Evolutionary conservation across 2,797 vertebrate species (phyloP).

Genomic region (Siniperca obscura): DNA sequence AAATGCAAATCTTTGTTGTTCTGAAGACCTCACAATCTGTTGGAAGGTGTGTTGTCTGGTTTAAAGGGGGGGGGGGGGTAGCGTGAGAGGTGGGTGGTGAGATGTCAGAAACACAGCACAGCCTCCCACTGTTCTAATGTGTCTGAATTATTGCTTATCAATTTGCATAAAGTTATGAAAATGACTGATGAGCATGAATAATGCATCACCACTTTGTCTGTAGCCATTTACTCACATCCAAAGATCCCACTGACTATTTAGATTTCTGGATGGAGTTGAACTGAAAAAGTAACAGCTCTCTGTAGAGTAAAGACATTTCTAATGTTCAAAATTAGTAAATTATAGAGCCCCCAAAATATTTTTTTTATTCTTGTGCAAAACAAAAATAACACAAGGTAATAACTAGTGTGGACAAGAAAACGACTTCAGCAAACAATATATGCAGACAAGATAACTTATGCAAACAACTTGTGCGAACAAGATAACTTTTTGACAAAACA

Average conservation of each 20-base stretch:
- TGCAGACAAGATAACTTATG: too few species aligned
- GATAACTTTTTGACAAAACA: too few species aligned
- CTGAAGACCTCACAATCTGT: background rate
- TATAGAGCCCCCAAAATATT: too few species aligned
- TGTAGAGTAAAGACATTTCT: background rate
- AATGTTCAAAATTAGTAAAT: background rate
- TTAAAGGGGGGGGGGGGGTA: background rate
- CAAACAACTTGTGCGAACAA: background rate
- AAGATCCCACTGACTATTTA: constrained; percentile 42
- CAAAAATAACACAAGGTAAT: too few species aligned
- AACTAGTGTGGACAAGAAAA: too few species aligned
- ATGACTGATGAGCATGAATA: constrained; percentile 56
- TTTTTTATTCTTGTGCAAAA: background rate
- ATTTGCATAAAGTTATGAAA: constrained; percentile 54
- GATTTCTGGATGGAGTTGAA: constrained; percentile 2
- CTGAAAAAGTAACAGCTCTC: background rate
- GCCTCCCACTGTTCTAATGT: constrained; percentile 23
- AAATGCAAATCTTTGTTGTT: background rate
- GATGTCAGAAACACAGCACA: constrained; percentile 9
- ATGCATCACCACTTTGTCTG: constrained; percentile 39
- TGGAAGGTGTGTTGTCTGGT: background rate
- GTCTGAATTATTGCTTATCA: constrained; percentile 52
- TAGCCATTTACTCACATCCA: constrained; percentile 14
- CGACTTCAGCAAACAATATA: too few species aligned
- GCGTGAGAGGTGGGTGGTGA: background rate